Percentiles rank a stretch among this genome's conserved stretches.
Evolutionary conservation across 1,140 invertebrate species (phyloP).

Genomic region (Lethrus apterus): DNA sequence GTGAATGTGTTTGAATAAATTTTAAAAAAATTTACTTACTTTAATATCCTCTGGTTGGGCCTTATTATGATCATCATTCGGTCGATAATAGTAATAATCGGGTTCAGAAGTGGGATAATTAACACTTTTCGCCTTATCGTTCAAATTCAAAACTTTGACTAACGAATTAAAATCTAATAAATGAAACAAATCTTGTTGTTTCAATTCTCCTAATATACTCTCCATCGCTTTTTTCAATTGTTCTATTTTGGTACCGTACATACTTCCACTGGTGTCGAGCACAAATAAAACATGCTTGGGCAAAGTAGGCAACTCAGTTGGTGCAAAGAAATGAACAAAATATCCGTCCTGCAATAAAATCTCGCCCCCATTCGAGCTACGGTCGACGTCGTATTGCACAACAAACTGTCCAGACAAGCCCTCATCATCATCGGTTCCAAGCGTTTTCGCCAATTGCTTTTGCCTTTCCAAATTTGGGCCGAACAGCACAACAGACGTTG

Average conservation of each 20-base stretch:
- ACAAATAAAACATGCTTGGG: constrained; percentile 62
- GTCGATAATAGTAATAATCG: neutral
- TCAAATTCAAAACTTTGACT: constrained; percentile 41
- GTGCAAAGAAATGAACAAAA: constrained; percentile 66
- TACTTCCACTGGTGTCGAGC: constrained; percentile 59
- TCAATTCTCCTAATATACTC: constrained; percentile 54
- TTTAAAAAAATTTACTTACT: neutral
- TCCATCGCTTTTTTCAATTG: constrained; percentile 61
- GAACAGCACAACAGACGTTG: constrained; percentile 34
- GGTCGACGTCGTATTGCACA: constrained; percentile 56
- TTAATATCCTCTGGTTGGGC: neutral
- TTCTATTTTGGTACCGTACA: constrained; percentile 53
- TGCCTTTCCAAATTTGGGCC: constrained; percentile 46
- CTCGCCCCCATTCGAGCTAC: constrained; percentile 45
- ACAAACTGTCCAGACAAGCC: constrained; percentile 55
- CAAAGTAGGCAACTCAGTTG: constrained; percentile 47
- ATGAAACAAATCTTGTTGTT: constrained; percentile 56
- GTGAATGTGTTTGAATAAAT: neutral
- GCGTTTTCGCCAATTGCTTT: constrained; percentile 32
- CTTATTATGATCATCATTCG: too few species aligned
- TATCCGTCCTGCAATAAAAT: constrained; percentile 42
- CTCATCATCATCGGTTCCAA: constrained; percentile 35
- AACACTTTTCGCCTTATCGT: constrained; percentile 2
- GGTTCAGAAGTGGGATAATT: constrained; percentile 8
- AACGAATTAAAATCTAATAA: constrained; percentile 54